phyloP scores from a whole-genome alignment of 2,797 vertebrate genomes.

The Hydrolagus colliei region DNA sequence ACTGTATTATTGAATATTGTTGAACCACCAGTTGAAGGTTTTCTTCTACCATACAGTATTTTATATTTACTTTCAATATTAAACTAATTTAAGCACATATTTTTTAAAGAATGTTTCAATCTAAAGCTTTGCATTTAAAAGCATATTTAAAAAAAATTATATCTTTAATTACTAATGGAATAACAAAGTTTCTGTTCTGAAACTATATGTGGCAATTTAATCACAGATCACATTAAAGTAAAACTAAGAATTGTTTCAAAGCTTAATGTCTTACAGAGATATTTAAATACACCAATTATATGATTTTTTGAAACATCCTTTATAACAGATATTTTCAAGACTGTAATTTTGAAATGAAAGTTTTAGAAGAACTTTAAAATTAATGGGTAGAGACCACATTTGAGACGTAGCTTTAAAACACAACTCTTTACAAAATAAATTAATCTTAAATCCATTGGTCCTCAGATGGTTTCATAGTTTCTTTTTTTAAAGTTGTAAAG shows the following conservation, averaged over 20 bases:
- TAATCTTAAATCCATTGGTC: conserved; percentile 9
- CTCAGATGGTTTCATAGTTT: conserved; percentile 19
- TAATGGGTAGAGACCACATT: conserved; percentile 23
- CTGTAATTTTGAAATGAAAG: conserved; percentile 12
- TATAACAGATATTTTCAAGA: conserved; percentile 16
- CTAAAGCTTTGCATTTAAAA: neutral
- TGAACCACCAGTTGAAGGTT: neutral
- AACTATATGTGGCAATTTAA: neutral
- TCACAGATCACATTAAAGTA: conserved; percentile 7
- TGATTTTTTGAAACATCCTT: conserved; percentile 26
- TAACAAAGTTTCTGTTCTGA: neutral
- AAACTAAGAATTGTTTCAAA: conserved; percentile 26
- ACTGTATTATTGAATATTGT: neutral
- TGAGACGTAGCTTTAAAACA: conserved; percentile 20
- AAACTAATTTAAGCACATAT: neutral
- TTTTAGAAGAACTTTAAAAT: conserved; percentile 23
- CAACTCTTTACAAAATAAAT: neutral
- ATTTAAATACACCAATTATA: conserved; percentile 15
- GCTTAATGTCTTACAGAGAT: neutral
- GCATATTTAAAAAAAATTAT: neutral
- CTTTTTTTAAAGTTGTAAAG: conserved; percentile 23
- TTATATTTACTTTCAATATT: neutral
- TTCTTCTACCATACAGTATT: neutral
- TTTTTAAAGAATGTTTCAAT: neutral
- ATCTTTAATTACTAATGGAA: neutral